phyloP scores from a whole-genome alignment of 1,140 invertebrate genomes.

The Penaeus indicus region DNA sequence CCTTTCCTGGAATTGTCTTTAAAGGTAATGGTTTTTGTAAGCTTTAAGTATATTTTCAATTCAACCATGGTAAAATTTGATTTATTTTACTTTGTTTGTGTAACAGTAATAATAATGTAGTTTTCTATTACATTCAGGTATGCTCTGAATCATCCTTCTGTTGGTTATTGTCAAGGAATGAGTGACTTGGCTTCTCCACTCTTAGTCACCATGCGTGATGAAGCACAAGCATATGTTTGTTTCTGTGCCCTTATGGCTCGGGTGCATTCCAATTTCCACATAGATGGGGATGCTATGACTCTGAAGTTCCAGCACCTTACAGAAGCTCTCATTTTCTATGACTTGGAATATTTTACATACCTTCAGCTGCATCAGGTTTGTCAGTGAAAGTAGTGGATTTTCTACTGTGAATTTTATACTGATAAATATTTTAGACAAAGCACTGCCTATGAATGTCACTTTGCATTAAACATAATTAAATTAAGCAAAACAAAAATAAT shows the following conservation, averaged over 20 bases:
- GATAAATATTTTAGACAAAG: background rate
- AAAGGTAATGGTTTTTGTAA: no score
- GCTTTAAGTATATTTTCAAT: background rate
- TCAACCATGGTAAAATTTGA: background rate
- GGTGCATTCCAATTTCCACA: conserved; percentile 87
- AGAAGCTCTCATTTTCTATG: conserved; percentile 90
- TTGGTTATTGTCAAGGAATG: conserved; percentile 99
- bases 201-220: conserved; percentile 95
- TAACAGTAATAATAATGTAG: background rate
- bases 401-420: background rate
- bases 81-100: background rate
- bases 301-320: conserved; percentile 94
- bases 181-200: conserved; percentile 96
- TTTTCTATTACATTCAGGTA: conserved; percentile 76
- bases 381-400: no score
- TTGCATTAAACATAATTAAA: background rate
- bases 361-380: conserved; percentile 83
- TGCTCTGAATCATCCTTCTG: conserved; percentile 94
- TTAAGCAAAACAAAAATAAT: background rate
- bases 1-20: no score
- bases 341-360: conserved; percentile 91
- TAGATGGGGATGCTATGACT: conserved; percentile 94
- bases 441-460: background rate
- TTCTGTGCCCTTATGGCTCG: conserved; percentile 90
- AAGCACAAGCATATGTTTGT: conserved; percentile 96